These are phyloP conservation scores for Brachionus paranguensis DNA, from an alignment of 1,140 invertebrate species.

Conservation along the genomic window DNA sequence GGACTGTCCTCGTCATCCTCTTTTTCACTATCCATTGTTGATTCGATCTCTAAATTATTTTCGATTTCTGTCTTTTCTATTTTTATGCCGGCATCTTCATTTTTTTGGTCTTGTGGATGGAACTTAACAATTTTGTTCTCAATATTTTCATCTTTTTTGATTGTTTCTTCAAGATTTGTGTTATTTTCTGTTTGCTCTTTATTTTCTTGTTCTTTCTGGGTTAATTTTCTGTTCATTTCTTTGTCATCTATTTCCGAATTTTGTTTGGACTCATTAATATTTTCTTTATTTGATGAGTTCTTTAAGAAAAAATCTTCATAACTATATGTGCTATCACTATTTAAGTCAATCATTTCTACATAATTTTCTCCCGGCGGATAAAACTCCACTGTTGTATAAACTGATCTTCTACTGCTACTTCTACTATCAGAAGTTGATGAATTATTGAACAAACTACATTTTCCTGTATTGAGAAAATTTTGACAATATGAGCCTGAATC, in stretches of 20 bases:
- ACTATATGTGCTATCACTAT: neutral
- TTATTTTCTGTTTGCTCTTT: neutral
- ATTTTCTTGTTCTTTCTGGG: neutral
- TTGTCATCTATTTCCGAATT: neutral
- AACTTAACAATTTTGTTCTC: neutral
- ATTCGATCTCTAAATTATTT: neutral
- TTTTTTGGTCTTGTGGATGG: neutral
- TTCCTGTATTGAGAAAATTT: neutral
- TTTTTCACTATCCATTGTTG: neutral
- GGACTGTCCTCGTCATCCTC: neutral
- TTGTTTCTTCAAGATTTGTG: neutral
- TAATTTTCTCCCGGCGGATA: neutral
- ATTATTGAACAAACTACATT: neutral
- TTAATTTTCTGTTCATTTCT: neutral
- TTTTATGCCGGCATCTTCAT: neutral
- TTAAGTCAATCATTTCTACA: constrained; percentile 4
- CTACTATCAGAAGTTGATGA: neutral
- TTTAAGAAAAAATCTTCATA: neutral
- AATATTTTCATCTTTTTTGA: neutral
- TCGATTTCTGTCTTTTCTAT: neutral
- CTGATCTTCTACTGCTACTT: constrained; percentile 16
- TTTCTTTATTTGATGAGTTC: neutral
- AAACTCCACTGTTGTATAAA: constrained; percentile 18
- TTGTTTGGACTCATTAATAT: neutral
- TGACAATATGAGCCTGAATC: neutral